Conservation (phyloP, 2,888 invertebrate species). For the Mythimna ferrago region DNA sequence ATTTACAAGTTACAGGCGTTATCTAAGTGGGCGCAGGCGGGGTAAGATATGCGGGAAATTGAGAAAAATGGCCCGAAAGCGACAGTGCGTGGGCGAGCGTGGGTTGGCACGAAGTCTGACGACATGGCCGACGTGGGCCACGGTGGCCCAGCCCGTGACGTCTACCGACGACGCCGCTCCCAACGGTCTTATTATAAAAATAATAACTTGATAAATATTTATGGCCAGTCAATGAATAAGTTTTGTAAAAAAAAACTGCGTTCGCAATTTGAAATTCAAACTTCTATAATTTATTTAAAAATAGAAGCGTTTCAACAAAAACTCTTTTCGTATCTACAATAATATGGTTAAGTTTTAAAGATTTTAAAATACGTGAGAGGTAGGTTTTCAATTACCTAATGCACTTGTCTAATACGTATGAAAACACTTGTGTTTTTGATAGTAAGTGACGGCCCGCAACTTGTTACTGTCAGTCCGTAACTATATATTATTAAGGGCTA, state of each 20-base stretch:
- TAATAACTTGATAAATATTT: slow-evolving; percentile 60
- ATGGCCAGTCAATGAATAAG: slow-evolving; percentile 56
- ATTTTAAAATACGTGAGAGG: not conserved
- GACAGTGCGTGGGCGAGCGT: slow-evolving; percentile 58
- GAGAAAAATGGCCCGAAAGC: slow-evolving; percentile 74
- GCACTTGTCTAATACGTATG: not conserved
- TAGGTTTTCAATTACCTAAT: not conserved
- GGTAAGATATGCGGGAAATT: slow-evolving; percentile 81
- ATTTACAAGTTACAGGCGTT: slow-evolving; percentile 72
- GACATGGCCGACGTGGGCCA: slow-evolving; percentile 71
- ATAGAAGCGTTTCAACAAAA: slow-evolving; percentile 8
- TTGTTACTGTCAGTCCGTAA: slow-evolving; percentile 19
- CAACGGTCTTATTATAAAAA: slow-evolving; percentile 55
- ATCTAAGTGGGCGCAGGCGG: slow-evolving; percentile 82
- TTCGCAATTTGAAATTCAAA: slow-evolving; percentile 14
- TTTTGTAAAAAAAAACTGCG: slow-evolving; percentile 26
- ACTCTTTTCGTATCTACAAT: not conserved
- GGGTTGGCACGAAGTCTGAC: slow-evolving; percentile 62
- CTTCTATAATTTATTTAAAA: slow-evolving; percentile 18
- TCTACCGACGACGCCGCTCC: slow-evolving; percentile 64
- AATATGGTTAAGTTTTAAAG: not conserved
- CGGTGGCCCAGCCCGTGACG: slow-evolving; percentile 67
- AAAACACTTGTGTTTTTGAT: not conserved
- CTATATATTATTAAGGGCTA: slow-evolving; percentile 8
- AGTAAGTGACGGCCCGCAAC: slow-evolving; percentile 4